Evolutionary conservation across 2,113 vertebrate species (phyloP).

Genomic region (Planiliza haematocheilus): DNA sequence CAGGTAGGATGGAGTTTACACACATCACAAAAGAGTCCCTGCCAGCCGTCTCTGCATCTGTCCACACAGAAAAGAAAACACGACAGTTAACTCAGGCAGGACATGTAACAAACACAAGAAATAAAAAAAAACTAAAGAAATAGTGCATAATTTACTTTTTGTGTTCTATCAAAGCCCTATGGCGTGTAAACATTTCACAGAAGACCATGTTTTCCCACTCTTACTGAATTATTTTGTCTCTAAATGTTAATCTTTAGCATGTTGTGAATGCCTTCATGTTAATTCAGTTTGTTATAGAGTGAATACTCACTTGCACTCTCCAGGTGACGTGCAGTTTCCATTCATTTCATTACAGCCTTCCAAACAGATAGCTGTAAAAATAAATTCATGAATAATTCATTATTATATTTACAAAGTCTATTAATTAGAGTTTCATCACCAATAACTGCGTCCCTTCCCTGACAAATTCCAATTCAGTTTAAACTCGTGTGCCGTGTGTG

Average conservation of each 20-base stretch:
- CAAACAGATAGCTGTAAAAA: slow-evolving; percentile 91
- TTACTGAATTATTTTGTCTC: background rate
- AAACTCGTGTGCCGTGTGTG: slow-evolving; percentile 49
- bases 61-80: slow-evolving; percentile 60
- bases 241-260: background rate
- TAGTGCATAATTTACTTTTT: too few relatives aligned
- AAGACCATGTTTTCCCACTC: too few relatives aligned
- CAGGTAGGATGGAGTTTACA: slow-evolving; percentile 94
- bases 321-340: slow-evolving; percentile 92
- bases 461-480: slow-evolving; percentile 16
- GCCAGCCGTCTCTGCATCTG: slow-evolving; percentile 96
- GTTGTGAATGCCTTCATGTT: background rate
- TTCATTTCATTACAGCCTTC: slow-evolving; percentile 92
- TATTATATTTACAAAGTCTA: slow-evolving; percentile 5
- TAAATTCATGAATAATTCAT: slow-evolving; percentile 10
- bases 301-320: slow-evolving; percentile 94
- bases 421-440: slow-evolving; percentile 4
- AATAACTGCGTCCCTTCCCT: slow-evolving; percentile 53
- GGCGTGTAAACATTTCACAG: too few relatives aligned
- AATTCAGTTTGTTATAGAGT: too few relatives aligned
- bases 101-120: background rate
- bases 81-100: slow-evolving; percentile 32
- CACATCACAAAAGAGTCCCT: slow-evolving; percentile 92
- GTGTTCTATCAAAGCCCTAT: too few relatives aligned
- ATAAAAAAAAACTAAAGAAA: background rate